Conservation (phyloP, 2,888 invertebrate genomes). For the Gnatocerus cornutus region DNA sequence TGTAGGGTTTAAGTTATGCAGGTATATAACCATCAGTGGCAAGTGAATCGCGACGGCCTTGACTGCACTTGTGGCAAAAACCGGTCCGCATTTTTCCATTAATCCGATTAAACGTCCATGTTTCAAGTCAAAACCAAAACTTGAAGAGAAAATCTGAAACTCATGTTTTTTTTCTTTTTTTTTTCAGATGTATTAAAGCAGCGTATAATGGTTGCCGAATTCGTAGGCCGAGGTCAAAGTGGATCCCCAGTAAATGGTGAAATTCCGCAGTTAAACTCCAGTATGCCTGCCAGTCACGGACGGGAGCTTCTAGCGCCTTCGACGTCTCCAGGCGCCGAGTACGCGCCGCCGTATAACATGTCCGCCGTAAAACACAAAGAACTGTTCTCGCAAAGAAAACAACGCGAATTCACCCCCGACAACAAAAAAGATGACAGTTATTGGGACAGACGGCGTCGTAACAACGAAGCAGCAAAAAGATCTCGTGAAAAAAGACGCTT, state of each 20-base stretch:
- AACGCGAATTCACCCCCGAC: conserved; percentile 97
- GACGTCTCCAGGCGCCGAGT: conserved; percentile 68
- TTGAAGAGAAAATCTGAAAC: too few relatives aligned
- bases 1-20: conserved; percentile 34
- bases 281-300: conserved; percentile 71
- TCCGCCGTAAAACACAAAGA: conserved; percentile 81
- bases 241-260: conserved; percentile 81
- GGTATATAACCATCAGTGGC: conserved; percentile 44
- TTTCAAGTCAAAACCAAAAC: background rate
- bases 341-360: conserved; percentile 72
- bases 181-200: conserved; percentile 72
- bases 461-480: conserved; percentile 97
- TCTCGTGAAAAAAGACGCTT: conserved; percentile 97
- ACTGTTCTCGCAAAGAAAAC: conserved; percentile 91
- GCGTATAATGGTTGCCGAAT: conserved; percentile 91
- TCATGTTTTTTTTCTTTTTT: conserved; percentile 53
- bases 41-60: conserved; percentile 61
- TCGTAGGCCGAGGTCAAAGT: conserved; percentile 84
- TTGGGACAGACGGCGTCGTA: conserved; percentile 96
- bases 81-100: conserved; percentile 58
- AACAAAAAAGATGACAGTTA: conserved; percentile 97
- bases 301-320: conserved; percentile 68
- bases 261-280: conserved; percentile 77
- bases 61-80: conserved; percentile 59
- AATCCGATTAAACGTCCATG: conserved; percentile 50